These are phyloP conservation scores for Bruchidius siliquastri DNA, from an alignment of 2,888 invertebrate genomes.

Conservation along the genomic window DNA sequence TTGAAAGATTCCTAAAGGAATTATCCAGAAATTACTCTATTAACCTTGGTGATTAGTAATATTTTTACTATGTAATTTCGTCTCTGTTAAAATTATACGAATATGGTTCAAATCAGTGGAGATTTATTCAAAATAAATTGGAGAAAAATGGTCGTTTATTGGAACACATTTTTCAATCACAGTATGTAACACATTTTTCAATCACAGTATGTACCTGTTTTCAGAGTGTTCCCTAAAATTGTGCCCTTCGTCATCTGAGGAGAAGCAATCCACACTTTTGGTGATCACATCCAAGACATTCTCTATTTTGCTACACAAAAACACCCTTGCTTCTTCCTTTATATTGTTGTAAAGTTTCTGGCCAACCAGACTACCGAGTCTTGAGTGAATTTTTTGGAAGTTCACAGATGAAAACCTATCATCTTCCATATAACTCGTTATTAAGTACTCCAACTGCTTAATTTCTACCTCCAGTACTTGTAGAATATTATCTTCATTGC, in stretches of 20 bases:
- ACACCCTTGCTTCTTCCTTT: slow-evolving; percentile 26
- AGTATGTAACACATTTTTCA: too few relatives aligned
- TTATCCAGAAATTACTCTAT: too few relatives aligned
- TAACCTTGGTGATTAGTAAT: too few relatives aligned
- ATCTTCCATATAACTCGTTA: slow-evolving; percentile 66
- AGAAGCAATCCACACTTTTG: slow-evolving; percentile 50
- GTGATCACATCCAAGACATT: slow-evolving; percentile 30
- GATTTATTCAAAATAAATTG: too few relatives aligned
- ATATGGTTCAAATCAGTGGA: too few relatives aligned
- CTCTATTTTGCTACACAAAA: slow-evolving; percentile 23
- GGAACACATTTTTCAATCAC: too few relatives aligned
- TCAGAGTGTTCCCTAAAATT: slow-evolving; percentile 18
- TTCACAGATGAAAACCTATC: slow-evolving; percentile 56
- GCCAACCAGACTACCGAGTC: slow-evolving; percentile 60
- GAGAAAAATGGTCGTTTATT: too few relatives aligned
- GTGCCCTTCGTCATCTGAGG: slow-evolving; percentile 55
- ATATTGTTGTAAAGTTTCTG: slow-evolving; percentile 51
- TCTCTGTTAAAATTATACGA: too few relatives aligned
- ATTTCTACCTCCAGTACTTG: slow-evolving; percentile 62
- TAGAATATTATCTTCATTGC: slow-evolving; percentile 45
- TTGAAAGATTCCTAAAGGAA: too few relatives aligned
- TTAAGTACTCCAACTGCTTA: slow-evolving; percentile 64
- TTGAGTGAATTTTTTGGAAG: slow-evolving; percentile 61
- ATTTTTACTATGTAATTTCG: too few relatives aligned
- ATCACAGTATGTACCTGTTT: slow-evolving; percentile 25